Percentiles rank a stretch among this genome's conserved stretches.
Conservation (phyloP, 2,797 vertebrate genomes). For the Characodon lateralis region DNA sequence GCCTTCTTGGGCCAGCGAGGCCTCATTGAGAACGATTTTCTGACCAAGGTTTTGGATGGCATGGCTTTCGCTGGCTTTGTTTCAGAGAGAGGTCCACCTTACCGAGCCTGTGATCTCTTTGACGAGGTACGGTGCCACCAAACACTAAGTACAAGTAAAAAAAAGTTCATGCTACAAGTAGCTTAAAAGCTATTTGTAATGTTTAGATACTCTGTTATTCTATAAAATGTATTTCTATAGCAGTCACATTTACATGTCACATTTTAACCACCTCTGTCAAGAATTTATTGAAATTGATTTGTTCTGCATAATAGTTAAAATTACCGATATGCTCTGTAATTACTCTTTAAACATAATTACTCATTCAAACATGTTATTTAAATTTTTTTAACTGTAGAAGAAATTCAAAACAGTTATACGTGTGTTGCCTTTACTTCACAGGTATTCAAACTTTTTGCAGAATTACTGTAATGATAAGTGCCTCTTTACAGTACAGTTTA, state of each 20-base stretch:
- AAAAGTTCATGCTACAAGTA: not conserved
- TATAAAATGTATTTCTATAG: not conserved
- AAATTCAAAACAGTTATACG: not conserved
- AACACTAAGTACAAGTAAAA: not conserved
- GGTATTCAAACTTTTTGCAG: too few relatives aligned
- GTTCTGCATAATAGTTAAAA: not conserved
- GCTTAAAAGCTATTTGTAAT: not conserved
- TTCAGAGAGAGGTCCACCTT: slow-evolving; percentile 96
- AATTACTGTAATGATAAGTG: too few relatives aligned
- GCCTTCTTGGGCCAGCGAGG: slow-evolving; percentile 97
- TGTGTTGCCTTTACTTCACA: not conserved
- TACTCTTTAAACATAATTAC: too few relatives aligned
- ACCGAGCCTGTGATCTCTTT: slow-evolving; percentile 95
- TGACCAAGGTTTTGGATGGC: slow-evolving; percentile 96
- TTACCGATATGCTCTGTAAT: not conserved
- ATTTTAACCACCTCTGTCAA: not conserved
- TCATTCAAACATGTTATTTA: not conserved
- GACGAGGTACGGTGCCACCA: slow-evolving; percentile 87
- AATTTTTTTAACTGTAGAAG: not conserved
- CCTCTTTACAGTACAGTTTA: not conserved
- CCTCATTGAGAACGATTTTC: slow-evolving; percentile 96
- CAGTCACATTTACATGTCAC: not conserved
- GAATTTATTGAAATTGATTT: not conserved
- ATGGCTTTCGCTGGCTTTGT: slow-evolving; percentile 99
- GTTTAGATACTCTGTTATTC: not conserved